Conservation (phyloP, 2,797 vertebrate genomes). For the Aldrovandia affinis region DNA sequence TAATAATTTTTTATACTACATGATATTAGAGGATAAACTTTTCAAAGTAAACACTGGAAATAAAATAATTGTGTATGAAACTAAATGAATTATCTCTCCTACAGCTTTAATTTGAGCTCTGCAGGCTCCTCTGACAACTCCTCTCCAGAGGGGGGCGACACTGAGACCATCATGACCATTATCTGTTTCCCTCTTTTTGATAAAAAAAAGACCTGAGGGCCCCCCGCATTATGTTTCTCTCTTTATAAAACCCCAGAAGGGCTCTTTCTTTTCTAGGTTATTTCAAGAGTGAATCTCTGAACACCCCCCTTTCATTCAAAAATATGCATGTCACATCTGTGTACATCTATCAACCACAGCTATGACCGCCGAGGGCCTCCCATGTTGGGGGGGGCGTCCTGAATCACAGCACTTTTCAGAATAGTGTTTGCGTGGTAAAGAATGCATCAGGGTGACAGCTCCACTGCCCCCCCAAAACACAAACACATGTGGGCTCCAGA, state of each 20-base stretch:
- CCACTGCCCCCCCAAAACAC: background rate
- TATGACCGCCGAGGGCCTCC: slow-evolving; percentile 14
- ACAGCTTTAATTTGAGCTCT: background rate
- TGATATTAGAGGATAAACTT: background rate
- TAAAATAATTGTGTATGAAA: no score
- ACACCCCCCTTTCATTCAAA: background rate
- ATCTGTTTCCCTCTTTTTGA: background rate
- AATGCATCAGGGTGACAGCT: slow-evolving; percentile 29
- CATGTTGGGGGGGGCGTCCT: background rate
- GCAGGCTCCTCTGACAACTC: background rate
- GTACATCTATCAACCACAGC: slow-evolving; percentile 1
- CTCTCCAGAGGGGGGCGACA: background rate
- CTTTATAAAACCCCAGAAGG: background rate
- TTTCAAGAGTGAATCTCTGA: background rate
- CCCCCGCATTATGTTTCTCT: background rate
- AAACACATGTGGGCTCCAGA: slow-evolving; percentile 23
- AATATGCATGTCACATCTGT: slow-evolving; percentile 18
- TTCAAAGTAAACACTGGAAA: no score
- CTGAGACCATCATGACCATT: background rate
- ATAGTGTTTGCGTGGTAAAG: slow-evolving; percentile 12
- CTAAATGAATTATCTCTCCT: background rate
- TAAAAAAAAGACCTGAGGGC: background rate
- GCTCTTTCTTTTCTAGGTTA: background rate
- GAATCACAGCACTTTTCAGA: background rate
- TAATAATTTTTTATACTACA: background rate